A percentile compares a stretch with the other conserved stretches of the same genome.
phyloP scores from a whole-genome alignment of 2,888 invertebrate species.

The Zhengitettix transpicula region DNA sequence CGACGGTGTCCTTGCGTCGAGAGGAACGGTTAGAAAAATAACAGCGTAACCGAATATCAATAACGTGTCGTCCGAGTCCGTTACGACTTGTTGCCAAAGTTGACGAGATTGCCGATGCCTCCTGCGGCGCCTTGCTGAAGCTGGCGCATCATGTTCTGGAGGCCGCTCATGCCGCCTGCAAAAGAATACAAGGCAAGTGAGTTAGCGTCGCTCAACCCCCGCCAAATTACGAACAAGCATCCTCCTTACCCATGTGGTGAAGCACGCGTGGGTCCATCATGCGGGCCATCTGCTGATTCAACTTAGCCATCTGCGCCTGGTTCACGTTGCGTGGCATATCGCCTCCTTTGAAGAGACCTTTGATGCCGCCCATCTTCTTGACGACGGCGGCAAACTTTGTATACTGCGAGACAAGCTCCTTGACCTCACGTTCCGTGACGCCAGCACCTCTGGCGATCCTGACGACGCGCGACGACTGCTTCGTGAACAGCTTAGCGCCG shows the following conservation, averaged over 20 bases:
- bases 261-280: conserved; percentile 99
- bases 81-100: no score
- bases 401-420: conserved; percentile 93
- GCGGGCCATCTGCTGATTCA: conserved; percentile 99
- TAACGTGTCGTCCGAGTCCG: no score
- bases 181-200: not conserved
- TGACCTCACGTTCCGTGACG: conserved; percentile 87
- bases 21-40: no score
- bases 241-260: conserved; percentile 62
- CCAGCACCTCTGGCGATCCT: conserved; percentile 88
- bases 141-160: conserved; percentile 97
- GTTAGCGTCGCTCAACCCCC: not conserved
- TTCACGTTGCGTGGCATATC: conserved; percentile 99
- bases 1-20: no score
- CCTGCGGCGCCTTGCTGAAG: conserved; percentile 43
- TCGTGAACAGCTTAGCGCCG: conserved; percentile 88
- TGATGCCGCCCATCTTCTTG: conserved; percentile 99
- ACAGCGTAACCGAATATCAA: no score
- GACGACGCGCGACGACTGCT: conserved; percentile 66
- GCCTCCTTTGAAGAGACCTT: conserved; percentile 95
- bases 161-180: conserved; percentile 77
- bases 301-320: conserved; percentile 93
- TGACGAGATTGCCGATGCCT: no score
- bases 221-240: not conserved
- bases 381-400: conserved; percentile 99